These are phyloP conservation scores for Drosophila sturtevanti DNA, from an alignment of 1,140 invertebrate species.

Conservation along the genomic window DNA sequence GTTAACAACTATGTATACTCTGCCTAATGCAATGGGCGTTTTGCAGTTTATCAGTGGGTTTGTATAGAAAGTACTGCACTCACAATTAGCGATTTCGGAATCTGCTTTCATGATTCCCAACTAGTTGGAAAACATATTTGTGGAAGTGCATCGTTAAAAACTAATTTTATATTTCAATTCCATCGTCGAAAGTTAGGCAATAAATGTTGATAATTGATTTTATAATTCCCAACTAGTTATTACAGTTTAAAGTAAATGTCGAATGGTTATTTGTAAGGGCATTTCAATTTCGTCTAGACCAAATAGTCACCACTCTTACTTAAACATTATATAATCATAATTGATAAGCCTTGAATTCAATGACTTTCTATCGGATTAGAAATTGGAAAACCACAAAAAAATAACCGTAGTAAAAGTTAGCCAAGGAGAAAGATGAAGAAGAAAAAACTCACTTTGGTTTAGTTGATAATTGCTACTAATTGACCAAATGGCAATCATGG, in stretches of 20 bases:
- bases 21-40: neutral
- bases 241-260: too few relatives aligned
- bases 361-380: constrained; percentile 62
- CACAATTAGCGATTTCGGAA: too few relatives aligned
- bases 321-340: constrained; percentile 32
- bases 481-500: constrained; percentile 40
- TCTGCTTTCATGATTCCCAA: neutral
- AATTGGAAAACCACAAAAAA: constrained; percentile 24
- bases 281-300: neutral
- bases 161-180: too few relatives aligned
- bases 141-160: too few relatives aligned
- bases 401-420: constrained; percentile 34
- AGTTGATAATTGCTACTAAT: constrained; percentile 57
- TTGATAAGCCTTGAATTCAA: constrained; percentile 43
- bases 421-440: constrained; percentile 15
- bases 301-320: constrained; percentile 20
- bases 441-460: constrained; percentile 28
- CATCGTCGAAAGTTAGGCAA: too few relatives aligned
- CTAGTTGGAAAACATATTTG: neutral
- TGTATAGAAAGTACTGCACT: neutral
- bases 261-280: neutral
- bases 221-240: neutral
- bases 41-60: neutral
- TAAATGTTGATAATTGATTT: too few relatives aligned
- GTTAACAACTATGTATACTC: neutral